phyloP scores from a whole-genome alignment of 2,888 invertebrate genomes.

The Polymixis flavicincta region DNA sequence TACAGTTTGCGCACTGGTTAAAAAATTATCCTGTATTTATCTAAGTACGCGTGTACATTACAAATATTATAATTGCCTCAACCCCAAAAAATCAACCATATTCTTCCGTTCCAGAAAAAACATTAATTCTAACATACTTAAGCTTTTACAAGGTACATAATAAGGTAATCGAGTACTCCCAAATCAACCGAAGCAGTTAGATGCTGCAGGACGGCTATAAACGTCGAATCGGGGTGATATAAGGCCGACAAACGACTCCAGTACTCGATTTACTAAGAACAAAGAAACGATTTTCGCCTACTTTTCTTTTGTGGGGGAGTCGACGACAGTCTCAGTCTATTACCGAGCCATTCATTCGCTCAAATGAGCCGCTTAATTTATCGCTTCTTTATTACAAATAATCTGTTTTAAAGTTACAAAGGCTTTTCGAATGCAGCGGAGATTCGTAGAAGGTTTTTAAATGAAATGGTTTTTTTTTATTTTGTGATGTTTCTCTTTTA shows the following conservation, averaged over 20 bases:
- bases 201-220: constrained; percentile 83
- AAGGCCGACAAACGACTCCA: constrained; percentile 87
- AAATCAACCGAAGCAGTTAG: constrained; percentile 80
- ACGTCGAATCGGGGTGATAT: constrained; percentile 89
- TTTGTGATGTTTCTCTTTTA: background rate
- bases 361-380: constrained; percentile 88
- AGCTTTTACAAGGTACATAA: constrained; percentile 65
- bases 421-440: constrained; percentile 56
- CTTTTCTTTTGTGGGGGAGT: constrained; percentile 86
- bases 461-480: constrained; percentile 12
- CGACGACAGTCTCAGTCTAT: constrained; percentile 87
- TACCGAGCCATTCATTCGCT: constrained; percentile 86
- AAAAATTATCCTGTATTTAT: too few relatives aligned
- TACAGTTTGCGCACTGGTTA: too few relatives aligned
- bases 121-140: constrained; percentile 56
- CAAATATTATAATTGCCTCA: background rate
- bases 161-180: constrained; percentile 69
- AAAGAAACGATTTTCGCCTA: constrained; percentile 84
- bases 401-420: constrained; percentile 77
- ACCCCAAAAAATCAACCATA: background rate
- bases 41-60: background rate
- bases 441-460: constrained; percentile 35
- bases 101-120: constrained; percentile 41
- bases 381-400: constrained; percentile 81
- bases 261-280: constrained; percentile 89